Evolutionary conservation across 2,797 vertebrate genomes (phyloP).

Genomic region (Natrix natrix): DNA sequence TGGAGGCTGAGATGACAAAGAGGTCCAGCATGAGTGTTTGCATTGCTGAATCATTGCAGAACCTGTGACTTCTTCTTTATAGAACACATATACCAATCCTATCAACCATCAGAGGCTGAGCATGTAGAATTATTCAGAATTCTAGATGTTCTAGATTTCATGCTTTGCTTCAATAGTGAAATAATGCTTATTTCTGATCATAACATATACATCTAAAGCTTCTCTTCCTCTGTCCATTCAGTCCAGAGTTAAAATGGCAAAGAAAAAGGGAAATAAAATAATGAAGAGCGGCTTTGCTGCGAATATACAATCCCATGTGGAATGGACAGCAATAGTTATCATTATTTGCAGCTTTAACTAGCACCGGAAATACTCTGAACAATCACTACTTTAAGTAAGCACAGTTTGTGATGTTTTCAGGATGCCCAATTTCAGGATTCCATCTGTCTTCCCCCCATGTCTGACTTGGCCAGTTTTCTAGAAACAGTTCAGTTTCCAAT

Average conservation of each 20-base stretch:
- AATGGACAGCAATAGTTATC: not conserved
- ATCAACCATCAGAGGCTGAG: not conserved
- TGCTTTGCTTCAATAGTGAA: not conserved
- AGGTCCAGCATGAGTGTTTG: not conserved
- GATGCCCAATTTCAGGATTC: not conserved
- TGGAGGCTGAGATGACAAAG: not conserved
- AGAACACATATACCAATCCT: not conserved
- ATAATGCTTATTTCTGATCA: not conserved
- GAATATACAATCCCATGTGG: not conserved
- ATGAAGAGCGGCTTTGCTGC: not conserved
- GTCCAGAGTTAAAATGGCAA: not conserved
- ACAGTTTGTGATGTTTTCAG: not conserved
- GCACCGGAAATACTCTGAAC: conserved; percentile 19
- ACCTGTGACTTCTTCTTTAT: not conserved
- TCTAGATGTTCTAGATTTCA: not conserved
- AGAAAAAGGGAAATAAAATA: not conserved
- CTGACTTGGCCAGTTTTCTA: conserved; percentile 47
- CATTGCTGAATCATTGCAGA: not conserved
- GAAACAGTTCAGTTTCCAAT: conserved; percentile 27
- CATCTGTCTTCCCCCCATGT: conserved; percentile 17
- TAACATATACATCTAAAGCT: not conserved
- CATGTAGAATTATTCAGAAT: not conserved
- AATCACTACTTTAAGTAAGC: not conserved
- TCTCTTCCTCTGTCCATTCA: not conserved
- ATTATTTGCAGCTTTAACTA: not conserved